Percentiles rank a stretch among this genome's conserved stretches.
These are phyloP conservation scores for Meloidogyne exigua DNA, from an alignment of 1,140 invertebrate genomes.

Conservation along the genomic window DNA sequence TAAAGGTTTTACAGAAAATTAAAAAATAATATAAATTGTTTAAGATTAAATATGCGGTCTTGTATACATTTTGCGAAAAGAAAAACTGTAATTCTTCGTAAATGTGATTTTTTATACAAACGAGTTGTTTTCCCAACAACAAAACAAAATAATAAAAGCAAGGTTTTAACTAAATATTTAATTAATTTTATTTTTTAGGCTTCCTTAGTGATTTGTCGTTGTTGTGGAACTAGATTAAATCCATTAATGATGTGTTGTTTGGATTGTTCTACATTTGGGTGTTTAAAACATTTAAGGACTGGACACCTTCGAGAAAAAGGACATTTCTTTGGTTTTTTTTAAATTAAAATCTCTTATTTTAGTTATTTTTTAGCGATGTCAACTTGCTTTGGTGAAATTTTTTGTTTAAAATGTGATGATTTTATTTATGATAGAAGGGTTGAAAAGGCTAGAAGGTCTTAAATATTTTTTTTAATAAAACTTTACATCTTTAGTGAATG, in stretches of 20 bases:
- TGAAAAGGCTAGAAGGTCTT: constrained; percentile 60
- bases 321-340: constrained; percentile 37
- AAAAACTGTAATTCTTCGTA: constrained; percentile 12
- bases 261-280: constrained; percentile 43
- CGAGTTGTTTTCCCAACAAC: constrained; percentile 32
- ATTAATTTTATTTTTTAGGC: constrained; percentile 13
- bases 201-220: constrained; percentile 33
- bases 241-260: constrained; percentile 45
- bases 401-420: constrained; percentile 84
- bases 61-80: constrained; percentile 26
- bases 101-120: constrained; percentile 26
- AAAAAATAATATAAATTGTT: too few species aligned
- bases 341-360: not conserved
- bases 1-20: too few species aligned
- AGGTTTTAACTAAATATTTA: not conserved
- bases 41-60: not conserved
- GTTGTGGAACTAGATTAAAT: constrained; percentile 23
- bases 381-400: constrained; percentile 82
- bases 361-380: constrained; percentile 72
- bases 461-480: not conserved
- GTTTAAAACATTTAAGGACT: constrained; percentile 38
- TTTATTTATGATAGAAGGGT: constrained; percentile 81
- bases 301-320: constrained; percentile 28
- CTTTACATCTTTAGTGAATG: constrained; percentile 20
- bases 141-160: constrained; percentile 11